phyloP scores from a whole-genome alignment of 1,140 invertebrate genomes.

The Drosophila novamexicana region DNA sequence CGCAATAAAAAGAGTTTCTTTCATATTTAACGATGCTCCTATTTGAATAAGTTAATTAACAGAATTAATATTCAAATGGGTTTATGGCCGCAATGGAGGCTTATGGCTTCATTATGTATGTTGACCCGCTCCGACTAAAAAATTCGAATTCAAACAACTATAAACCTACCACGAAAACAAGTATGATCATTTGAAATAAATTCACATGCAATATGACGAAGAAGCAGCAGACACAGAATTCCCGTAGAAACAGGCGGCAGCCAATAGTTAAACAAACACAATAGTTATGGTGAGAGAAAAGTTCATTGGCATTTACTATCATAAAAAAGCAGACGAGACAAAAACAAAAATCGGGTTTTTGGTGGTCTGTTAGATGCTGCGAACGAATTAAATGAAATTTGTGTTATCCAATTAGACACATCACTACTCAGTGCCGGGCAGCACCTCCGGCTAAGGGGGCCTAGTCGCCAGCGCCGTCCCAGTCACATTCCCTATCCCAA shows the following conservation, averaged over 20 bases:
- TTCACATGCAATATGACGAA: conserved; percentile 71
- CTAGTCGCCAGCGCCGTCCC: not conserved
- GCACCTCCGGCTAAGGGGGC: conserved; percentile 23
- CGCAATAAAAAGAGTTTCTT: conserved; percentile 67
- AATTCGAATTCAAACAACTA: conserved; percentile 68
- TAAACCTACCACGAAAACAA: conserved; percentile 56
- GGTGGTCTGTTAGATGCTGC: conserved; percentile 59
- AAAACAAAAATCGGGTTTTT: conserved; percentile 39
- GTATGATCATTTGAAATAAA: conserved; percentile 64
- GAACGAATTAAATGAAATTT: conserved; percentile 73
- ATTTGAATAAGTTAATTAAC: conserved; percentile 83
- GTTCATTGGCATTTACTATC: conserved; percentile 71
- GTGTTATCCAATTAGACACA: conserved; percentile 82
- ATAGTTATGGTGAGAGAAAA: conserved; percentile 53
- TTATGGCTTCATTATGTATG: conserved; percentile 78
- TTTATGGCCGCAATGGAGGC: conserved; percentile 75
- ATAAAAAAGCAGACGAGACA: conserved; percentile 50
- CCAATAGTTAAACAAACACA: conserved; percentile 15
- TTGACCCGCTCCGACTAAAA: conserved; percentile 36
- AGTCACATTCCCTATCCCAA: conserved; percentile 8
- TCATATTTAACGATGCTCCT: conserved; percentile 71
- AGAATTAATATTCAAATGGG: conserved; percentile 81
- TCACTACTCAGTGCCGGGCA: conserved; percentile 38
- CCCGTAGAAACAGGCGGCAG: conserved; percentile 19
- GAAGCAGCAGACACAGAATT: conserved; percentile 26